Conservation (phyloP, 2,113 vertebrate genomes). For the Channa maculata region DNA sequence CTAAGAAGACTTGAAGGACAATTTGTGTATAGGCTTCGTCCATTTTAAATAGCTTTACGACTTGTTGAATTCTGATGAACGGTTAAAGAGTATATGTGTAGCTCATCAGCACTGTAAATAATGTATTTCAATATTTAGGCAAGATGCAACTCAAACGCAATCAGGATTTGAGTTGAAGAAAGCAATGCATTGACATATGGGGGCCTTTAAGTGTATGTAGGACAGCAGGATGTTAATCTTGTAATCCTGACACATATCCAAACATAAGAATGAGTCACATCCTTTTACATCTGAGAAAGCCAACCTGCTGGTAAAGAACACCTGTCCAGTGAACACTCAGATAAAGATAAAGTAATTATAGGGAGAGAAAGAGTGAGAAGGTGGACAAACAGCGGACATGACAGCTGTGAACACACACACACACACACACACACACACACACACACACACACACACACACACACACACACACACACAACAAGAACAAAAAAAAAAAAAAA, state of each 20-base stretch:
- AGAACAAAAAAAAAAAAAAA: not conserved
- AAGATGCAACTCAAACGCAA: not conserved
- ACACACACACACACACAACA: too few species aligned
- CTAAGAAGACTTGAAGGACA: not conserved
- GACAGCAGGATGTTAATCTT: slow-evolving; percentile 26
- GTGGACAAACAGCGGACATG: not conserved
- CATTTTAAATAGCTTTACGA: too few species aligned
- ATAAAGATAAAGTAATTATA: not conserved
- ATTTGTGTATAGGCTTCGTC: too few species aligned
- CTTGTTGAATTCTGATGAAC: too few species aligned
- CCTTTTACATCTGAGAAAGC: slow-evolving; percentile 24
- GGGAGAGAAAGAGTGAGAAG: not conserved
- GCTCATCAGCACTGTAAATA: too few species aligned
- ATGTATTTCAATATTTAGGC: too few species aligned
- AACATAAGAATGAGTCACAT: slow-evolving; percentile 27
- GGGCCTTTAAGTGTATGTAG: slow-evolving; percentile 26
- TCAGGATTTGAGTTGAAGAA: not conserved
- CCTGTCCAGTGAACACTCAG: too few species aligned
- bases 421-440: too few species aligned
- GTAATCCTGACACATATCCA: slow-evolving; percentile 41
- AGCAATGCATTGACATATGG: slow-evolving; percentile 22
- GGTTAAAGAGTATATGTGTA: too few species aligned
- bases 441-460: too few species aligned
- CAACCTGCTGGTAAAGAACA: slow-evolving; percentile 16
- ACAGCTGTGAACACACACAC: not conserved